Percentiles rank a stretch among this genome's conserved stretches.
These are phyloP conservation scores for Rugalucina vietnamica DNA, from an alignment of 2,888 invertebrate species.

Conservation along the genomic window DNA sequence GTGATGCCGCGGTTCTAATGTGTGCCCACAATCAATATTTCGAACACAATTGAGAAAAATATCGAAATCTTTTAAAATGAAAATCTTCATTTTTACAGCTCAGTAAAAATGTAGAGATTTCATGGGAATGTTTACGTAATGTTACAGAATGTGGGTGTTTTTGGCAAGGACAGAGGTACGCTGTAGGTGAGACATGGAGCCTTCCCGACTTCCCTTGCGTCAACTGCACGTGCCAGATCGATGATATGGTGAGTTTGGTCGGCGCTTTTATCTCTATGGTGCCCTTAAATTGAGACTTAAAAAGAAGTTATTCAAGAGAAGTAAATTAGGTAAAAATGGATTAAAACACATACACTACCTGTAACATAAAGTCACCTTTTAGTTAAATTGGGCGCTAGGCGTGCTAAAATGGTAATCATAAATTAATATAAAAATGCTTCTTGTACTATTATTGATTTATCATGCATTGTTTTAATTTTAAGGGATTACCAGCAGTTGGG, in stretches of 20 bases:
- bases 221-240: slow-evolving; percentile 73
- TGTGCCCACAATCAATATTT: background rate
- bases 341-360: too few species aligned
- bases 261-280: too few species aligned
- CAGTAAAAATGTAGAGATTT: too few species aligned
- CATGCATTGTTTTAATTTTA: background rate
- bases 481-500: slow-evolving; percentile 52
- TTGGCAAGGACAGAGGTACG: slow-evolving; percentile 61
- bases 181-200: slow-evolving; percentile 73
- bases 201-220: slow-evolving; percentile 68
- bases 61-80: too few species aligned
- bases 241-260: slow-evolving; percentile 38
- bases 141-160: slow-evolving; percentile 63
- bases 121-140: too few species aligned
- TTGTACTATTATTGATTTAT: background rate
- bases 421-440: background rate
- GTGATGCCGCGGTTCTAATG: background rate
- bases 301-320: too few species aligned
- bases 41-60: too few species aligned
- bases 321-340: too few species aligned
- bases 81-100: too few species aligned
- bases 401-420: background rate
- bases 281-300: too few species aligned
- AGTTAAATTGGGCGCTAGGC: too few species aligned
- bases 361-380: too few species aligned